Base-by-base conservation (phyloP, 2,113 vertebrate genomes). In the Rhynchomys soricoides region DNA sequence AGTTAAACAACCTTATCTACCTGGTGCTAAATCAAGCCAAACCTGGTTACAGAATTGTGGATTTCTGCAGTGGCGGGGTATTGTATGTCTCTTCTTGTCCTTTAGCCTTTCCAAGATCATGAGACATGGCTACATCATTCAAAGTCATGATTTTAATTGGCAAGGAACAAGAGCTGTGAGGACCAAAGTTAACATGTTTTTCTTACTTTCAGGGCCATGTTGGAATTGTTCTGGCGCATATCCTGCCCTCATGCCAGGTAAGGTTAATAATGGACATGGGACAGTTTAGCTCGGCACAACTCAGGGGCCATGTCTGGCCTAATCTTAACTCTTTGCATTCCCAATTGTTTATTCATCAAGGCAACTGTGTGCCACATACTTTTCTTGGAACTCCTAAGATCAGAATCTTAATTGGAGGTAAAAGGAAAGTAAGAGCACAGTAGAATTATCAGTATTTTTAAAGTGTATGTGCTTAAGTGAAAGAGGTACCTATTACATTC, bases 11-110 rank as follows among this genome's bases (percentile, higher is more conserved):
- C 98, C 98, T 99, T 97, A 98, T 99, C 77, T 99, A 99, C 90
- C 98, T 98, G 57, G 99, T 99, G 93, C 99, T 95, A 9, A 98
- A 98, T 91, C 98, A 99, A 31, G 99, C 99, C 43, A 99, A 98
- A n/a, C 99, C 99, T 7, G 99, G 99, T 82, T 94, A 99, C 98
- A 98, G 98, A 22, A 98, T 99, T 89, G 99, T 99, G 98, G 99
- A 99, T 98, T 99, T 99, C 98, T 99, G 99, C 98, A 99, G 99
- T 29, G 99, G 99, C 70, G 99, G 99, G 98, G 99, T 99, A 99
- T 93, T 78, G 43, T 95, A 81, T 95, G 86, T 96, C 95, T 96
- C 89, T 43, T 81, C 92, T 86, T 57, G 17, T 86, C 50, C 40
- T 55, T 85, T 86, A 64, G 50, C 24, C 21, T 96, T 83, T 75